Conservation (phyloP, 1,140 invertebrate genomes). For the Platorchestia sp. region DNA sequence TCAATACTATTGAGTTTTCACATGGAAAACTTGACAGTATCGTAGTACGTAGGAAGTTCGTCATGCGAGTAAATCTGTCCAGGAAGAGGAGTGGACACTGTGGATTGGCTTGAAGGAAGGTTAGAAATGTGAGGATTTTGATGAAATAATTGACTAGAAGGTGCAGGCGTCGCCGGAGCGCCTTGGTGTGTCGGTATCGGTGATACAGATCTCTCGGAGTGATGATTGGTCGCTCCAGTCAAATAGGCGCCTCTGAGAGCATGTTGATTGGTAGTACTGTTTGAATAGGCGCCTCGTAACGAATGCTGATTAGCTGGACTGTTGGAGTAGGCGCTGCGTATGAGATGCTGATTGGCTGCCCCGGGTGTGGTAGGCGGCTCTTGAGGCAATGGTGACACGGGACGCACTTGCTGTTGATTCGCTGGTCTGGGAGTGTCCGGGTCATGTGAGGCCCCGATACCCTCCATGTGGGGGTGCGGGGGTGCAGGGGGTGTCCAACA, state of each 20-base stretch:
- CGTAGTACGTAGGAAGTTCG: conserved; percentile 1
- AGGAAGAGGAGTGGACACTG: conserved; percentile 1
- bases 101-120: background rate
- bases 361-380: conserved; percentile 19
- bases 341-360: background rate
- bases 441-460: background rate
- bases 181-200: background rate
- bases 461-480: background rate
- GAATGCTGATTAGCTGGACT: conserved; percentile 25
- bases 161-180: background rate
- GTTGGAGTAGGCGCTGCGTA: background rate
- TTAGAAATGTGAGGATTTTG: conserved; percentile 25
- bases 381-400: background rate
- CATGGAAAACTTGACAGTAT: conserved; percentile 40
- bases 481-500: background rate
- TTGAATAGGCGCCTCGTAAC: background rate
- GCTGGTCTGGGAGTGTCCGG: background rate
- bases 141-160: conserved; percentile 22
- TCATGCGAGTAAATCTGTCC: background rate
- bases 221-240: background rate
- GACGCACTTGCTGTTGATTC: background rate
- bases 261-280: background rate
- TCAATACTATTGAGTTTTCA: background rate
- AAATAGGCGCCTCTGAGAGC: background rate
- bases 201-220: background rate